These are phyloP conservation scores for Amphipoea oculea DNA, from an alignment of 2,888 invertebrate species.

Conservation along the genomic window DNA sequence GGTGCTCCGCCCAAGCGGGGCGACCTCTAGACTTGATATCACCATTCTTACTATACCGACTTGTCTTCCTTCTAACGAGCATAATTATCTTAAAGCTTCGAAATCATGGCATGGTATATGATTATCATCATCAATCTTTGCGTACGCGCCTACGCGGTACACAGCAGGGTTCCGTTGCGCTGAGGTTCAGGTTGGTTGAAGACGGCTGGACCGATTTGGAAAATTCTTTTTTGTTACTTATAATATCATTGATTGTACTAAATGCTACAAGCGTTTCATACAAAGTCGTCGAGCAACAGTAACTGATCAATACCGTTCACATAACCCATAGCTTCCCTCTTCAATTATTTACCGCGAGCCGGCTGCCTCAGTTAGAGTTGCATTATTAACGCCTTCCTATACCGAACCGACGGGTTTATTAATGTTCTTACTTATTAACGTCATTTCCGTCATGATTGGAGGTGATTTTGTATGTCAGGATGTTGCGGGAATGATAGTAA, in stretches of 20 bases:
- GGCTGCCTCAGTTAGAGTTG: conserved; percentile 69
- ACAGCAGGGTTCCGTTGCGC: background rate
- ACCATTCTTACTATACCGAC: background rate
- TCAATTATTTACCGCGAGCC: conserved; percentile 75
- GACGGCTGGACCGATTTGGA: no score
- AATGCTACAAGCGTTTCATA: background rate
- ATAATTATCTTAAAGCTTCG: background rate
- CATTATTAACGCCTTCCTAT: conserved; percentile 68
- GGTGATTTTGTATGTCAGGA: conserved; percentile 24
- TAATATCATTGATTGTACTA: no score
- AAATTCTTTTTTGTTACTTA: background rate
- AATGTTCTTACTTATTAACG: conserved; percentile 44
- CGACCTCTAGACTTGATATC: background rate
- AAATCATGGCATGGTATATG: background rate
- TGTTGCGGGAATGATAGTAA: background rate
- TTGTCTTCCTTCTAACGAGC: background rate
- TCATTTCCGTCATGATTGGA: conserved; percentile 48
- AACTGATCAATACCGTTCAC: conserved; percentile 67
- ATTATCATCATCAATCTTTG: background rate
- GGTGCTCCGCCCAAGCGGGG: no score
- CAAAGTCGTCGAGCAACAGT: conserved; percentile 37
- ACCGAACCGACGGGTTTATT: conserved; percentile 43
- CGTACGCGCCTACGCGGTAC: no score
- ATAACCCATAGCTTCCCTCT: conserved; percentile 68
- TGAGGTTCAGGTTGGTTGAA: background rate